phyloP scores from a whole-genome alignment of 2,888 invertebrate species.

The Drosophila nr. medialis region DNA sequence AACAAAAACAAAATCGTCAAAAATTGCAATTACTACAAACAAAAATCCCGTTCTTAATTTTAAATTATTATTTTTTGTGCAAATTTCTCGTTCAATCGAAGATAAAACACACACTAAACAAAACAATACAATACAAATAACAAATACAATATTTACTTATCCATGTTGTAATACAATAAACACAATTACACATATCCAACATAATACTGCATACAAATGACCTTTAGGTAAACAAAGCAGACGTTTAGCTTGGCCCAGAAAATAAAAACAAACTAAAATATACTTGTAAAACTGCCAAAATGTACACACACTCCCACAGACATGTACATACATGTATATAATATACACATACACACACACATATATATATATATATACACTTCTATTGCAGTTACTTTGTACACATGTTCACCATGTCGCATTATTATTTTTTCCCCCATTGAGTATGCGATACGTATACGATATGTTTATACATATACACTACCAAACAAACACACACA shows the following conservation, averaged over 20 bases:
- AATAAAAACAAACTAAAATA: slow-evolving; percentile 31
- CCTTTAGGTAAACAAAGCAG: slow-evolving; percentile 54
- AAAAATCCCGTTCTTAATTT: slow-evolving; percentile 57
- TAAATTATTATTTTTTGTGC: slow-evolving; percentile 71
- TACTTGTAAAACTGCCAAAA: slow-evolving; percentile 38
- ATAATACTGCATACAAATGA: slow-evolving; percentile 30
- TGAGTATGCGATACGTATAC: slow-evolving; percentile 33
- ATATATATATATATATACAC: slow-evolving; percentile 9
- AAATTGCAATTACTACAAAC: slow-evolving; percentile 38
- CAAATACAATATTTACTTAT: slow-evolving; percentile 45
- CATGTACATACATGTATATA: slow-evolving; percentile 12
- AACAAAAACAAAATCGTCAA: slow-evolving; percentile 12
- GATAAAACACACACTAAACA: slow-evolving; percentile 34
- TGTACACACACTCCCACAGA: slow-evolving; percentile 22
- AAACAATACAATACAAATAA: slow-evolving; percentile 40
- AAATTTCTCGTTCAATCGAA: slow-evolving; percentile 70
- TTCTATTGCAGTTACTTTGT: slow-evolving; percentile 41
- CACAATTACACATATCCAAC: slow-evolving; percentile 28
- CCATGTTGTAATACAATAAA: slow-evolving; percentile 28
- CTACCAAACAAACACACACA: slow-evolving; percentile 12
- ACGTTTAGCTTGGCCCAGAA: slow-evolving; percentile 40
- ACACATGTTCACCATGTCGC: slow-evolving; percentile 58
- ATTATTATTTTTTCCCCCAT: slow-evolving; percentile 53
- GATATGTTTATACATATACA: slow-evolving; percentile 8
- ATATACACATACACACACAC: not conserved